Evolutionary conservation across 2,113 vertebrate species (phyloP).

Genomic region (Todiramphus chloris): DNA sequence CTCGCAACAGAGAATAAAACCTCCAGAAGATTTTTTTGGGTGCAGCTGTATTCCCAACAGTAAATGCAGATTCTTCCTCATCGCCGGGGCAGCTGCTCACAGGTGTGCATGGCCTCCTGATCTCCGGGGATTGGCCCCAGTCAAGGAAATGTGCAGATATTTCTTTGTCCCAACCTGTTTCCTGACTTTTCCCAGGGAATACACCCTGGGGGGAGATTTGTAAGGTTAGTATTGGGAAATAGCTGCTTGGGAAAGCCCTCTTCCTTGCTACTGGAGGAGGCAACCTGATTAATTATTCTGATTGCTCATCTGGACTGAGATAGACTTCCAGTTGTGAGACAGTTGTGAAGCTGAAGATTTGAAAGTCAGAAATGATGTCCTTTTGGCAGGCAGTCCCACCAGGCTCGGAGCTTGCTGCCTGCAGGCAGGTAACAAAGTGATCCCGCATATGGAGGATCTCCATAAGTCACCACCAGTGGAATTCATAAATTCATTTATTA

Average conservation of each 20-base stretch:
- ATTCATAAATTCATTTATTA: not conserved
- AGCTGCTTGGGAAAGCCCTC: not conserved
- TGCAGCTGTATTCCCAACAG: not conserved
- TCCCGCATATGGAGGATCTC: not conserved
- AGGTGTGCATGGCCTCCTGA: not conserved
- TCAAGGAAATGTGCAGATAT: not conserved
- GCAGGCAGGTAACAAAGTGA: not conserved
- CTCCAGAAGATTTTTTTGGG: not conserved
- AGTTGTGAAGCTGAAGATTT: not conserved
- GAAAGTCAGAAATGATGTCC: not conserved
- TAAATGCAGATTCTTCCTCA: not conserved
- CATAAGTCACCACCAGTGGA: fast-evolving
- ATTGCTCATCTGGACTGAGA: not conserved
- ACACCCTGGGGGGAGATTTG: not conserved
- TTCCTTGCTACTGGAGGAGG: not conserved
- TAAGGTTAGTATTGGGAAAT: not conserved
- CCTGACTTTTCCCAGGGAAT: not conserved
- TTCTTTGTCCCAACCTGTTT: not conserved
- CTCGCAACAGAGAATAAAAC: not conserved
- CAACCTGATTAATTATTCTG: not conserved
- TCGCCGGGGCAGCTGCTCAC: not conserved
- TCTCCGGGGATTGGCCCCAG: not conserved
- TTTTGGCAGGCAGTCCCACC: not conserved
- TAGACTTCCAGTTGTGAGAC: not conserved
- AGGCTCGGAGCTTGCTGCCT: not conserved